Evolutionary conservation across 2,113 vertebrate species (phyloP), one percentile per base, ranked within the genome.

Genomic region (Lasiurus cinereus): DNA sequence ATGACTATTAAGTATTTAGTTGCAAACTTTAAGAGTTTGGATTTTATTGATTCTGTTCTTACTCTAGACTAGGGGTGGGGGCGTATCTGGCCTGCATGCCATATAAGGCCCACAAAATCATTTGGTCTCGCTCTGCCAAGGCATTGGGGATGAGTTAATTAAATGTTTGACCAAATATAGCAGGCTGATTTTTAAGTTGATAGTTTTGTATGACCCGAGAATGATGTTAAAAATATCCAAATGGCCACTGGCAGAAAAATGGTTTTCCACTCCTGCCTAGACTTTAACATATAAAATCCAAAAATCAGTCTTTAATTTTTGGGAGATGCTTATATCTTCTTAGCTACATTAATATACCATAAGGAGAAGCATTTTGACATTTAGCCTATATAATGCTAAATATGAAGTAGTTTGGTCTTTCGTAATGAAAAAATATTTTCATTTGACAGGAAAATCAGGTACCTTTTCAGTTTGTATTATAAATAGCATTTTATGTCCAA

Each of bases 1-100:
- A 0, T 13, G 50, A 67, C 54, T 72, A 10, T 69, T 76, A 24
- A 73, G 36, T 46, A 16, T 74, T 70, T 39, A 84, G 36, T 62
- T 91, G 13, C 6, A 76, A n/a, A 76, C 79, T 76, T 78, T 14
- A 93, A 83, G 85, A 43, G 9, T n/a, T 9, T 82, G 56, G 22
- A 18, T 88, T 88, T 83, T 93, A 70, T 50, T 93, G 36, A 88
- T 22, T 74, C 10, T 80, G 15, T 62, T 97, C 56, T 90, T 94
- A 6, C 36, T 79, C 5, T 90, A 43, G 59, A 62, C 10, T 1
- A 12, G 24, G 24, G 59, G 22, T 62, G 22, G 22, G 22, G 59
- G 24, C 12, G 5, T 62, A 8, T 62, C 24, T 10, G 59, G 24
- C 59, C 10, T 27, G 59, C 22, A 62, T 62, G 10, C 59, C 59